phyloP scores from a whole-genome alignment of 2,797 vertebrate species.

The Periophthalmus magnuspinnatus region DNA sequence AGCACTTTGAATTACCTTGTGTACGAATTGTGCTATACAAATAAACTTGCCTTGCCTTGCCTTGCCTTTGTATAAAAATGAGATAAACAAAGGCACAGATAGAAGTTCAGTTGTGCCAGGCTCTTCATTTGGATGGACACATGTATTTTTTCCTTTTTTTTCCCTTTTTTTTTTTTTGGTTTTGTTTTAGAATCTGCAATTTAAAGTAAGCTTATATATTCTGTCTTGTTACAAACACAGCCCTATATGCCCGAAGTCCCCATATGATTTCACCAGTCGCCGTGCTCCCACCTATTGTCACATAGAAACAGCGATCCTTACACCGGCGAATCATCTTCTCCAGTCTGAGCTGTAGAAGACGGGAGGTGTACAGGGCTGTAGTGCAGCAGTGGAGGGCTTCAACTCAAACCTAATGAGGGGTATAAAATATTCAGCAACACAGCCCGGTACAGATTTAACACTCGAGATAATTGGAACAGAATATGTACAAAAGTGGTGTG shows the following conservation, averaged over 20 bases:
- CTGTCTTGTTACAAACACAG: neutral
- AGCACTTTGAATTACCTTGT: too few species aligned
- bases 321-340: neutral
- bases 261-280: neutral
- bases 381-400: constrained; percentile 27
- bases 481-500: constrained; percentile 33
- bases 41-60: too few species aligned
- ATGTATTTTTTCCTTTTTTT: neutral
- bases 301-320: neutral
- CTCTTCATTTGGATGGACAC: neutral
- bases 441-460: constrained; percentile 51
- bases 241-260: neutral
- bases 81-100: neutral
- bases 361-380: constrained; percentile 25
- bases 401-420: constrained; percentile 44
- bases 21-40: too few species aligned
- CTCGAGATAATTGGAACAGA: constrained; percentile 64
- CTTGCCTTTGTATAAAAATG: too few species aligned
- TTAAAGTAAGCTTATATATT: neutral
- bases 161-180: too few species aligned
- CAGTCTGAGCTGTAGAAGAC: constrained; percentile 14
- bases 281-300: constrained; percentile 2
- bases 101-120: neutral
- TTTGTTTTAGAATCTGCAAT: neutral
- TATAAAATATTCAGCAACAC: constrained; percentile 64